Percentiles rank a stretch among this genome's conserved stretches.
Evolutionary conservation across 2,113 vertebrate species (phyloP).

Genomic region (Megaceryle maxima): DNA sequence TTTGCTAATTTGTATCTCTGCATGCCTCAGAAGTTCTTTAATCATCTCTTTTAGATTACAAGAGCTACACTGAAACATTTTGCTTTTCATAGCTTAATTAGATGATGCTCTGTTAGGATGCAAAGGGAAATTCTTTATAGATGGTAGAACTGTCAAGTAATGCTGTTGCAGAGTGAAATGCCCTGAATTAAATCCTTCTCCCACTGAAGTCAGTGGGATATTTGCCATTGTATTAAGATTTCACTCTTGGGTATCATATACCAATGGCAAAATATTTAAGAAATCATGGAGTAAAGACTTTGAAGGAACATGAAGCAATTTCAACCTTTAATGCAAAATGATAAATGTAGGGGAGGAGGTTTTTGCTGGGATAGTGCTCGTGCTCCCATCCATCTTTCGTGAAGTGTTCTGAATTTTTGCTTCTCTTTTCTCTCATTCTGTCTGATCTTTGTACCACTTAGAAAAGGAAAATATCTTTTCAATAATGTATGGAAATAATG

Average conservation of each 20-base stretch:
- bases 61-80: neutral
- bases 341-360: neutral
- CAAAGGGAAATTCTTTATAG: neutral
- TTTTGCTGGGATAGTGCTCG: neutral
- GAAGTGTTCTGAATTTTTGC: neutral
- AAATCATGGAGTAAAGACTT: neutral
- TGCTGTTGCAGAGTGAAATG: neutral
- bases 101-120: neutral
- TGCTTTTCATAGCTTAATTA: neutral
- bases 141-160: neutral
- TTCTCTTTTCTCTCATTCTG: neutral
- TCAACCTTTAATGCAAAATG: neutral
- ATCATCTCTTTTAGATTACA: slow-evolving; percentile 16
- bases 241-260: neutral
- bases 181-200: neutral
- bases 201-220: neutral
- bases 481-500: neutral
- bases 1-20: slow-evolving; percentile 29
- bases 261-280: neutral
- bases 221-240: neutral
- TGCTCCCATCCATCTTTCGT: neutral
- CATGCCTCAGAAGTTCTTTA: neutral
- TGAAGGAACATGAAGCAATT: neutral
- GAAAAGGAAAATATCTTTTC: neutral
- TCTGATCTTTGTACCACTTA: neutral